Conservation (phyloP, 2,888 invertebrate species). For the Chironomus riparius region DNA sequence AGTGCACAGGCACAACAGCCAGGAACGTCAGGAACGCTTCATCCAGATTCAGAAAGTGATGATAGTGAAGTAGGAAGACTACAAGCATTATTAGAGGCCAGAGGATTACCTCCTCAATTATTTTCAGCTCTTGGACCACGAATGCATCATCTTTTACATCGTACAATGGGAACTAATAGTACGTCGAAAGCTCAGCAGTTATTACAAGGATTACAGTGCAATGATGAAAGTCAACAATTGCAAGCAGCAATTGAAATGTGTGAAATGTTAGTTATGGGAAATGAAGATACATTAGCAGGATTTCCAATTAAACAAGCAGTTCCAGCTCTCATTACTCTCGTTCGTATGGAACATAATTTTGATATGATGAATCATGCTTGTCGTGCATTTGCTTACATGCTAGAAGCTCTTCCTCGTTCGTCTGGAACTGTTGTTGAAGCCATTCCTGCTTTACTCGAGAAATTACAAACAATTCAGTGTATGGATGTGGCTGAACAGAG, state of each 20-base stretch:
- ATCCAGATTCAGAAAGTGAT: slow-evolving; percentile 65
- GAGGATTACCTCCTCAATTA: slow-evolving; percentile 92
- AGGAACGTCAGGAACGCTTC: slow-evolving; percentile 34
- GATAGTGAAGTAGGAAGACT: slow-evolving; percentile 93
- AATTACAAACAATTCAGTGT: slow-evolving; percentile 94
- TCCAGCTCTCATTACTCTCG: slow-evolving; percentile 81
- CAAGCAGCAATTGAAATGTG: slow-evolving; percentile 98
- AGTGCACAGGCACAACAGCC: background rate
- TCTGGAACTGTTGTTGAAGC: slow-evolving; percentile 94
- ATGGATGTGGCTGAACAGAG: slow-evolving; percentile 99
- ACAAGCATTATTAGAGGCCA: slow-evolving; percentile 87
- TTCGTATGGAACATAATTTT: slow-evolving; percentile 97
- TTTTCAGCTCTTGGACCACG: slow-evolving; percentile 92
- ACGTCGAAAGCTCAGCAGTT: slow-evolving; percentile 88
- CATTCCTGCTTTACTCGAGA: slow-evolving; percentile 93
- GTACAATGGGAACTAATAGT: slow-evolving; percentile 84
- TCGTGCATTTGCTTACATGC: slow-evolving; percentile 96
- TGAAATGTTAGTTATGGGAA: slow-evolving; percentile 97
- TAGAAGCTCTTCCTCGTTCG: slow-evolving; percentile 95
- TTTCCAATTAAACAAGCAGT: slow-evolving; percentile 98
- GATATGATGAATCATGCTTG: slow-evolving; percentile 99
- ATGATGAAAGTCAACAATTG: slow-evolving; percentile 90
- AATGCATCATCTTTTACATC: slow-evolving; percentile 91
- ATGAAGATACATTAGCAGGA: slow-evolving; percentile 96
- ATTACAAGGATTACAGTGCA: slow-evolving; percentile 82